Base-by-base conservation (phyloP, 2,113 vertebrate species). In the Alligator mississippiensis region DNA sequence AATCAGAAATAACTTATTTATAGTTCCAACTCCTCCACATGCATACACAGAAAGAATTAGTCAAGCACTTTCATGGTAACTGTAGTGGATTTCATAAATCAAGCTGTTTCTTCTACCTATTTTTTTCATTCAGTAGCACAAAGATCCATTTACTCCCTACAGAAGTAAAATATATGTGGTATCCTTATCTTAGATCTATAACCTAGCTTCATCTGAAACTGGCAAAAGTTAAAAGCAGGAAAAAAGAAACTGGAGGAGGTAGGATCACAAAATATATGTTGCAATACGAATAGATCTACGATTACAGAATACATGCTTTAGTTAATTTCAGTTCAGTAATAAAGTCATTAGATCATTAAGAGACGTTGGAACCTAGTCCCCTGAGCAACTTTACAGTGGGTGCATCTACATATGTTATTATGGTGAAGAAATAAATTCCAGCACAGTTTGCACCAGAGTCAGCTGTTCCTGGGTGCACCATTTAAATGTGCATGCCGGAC, bases 1-100 rank as follows among this genome's bases (percentile, higher is more conserved):
- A 95, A 92, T 77, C 88, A 93, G 78, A 91, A 90, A 84, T 19
- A 74, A 61, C 74, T 85, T 93, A 95, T 95, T 96, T 96, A 88
- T 92, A 93, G 86, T 25, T 64, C 60, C 57, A 76, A 96, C 93
- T 95, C 92, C 88, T 89, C 91, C 90, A 92, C 64, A 81, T 24
- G 87, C 76, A 10, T 14, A 57, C 30, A 17, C 3, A 93, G 92
- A 91, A 88, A 85, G 80, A 85, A 64, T 83, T 84, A 93, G 86
- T 84, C 93, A 95, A 93, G 91, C 79, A 10, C 30, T 92, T 90
- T 57, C 57, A 55, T 59, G 74, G 17, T 85, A 96, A 92, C 90
- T 94, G 83, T 80, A 92, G 75, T 75, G 91, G 84, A 87, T 9
- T 81, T 91, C 58, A 68, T 78, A 38, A 91, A 88, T 68, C 90